Evolutionary conservation across 2,888 invertebrate genomes (phyloP), one percentile per base, ranked within the genome.

Genomic region (Galerucella pusilla): DNA sequence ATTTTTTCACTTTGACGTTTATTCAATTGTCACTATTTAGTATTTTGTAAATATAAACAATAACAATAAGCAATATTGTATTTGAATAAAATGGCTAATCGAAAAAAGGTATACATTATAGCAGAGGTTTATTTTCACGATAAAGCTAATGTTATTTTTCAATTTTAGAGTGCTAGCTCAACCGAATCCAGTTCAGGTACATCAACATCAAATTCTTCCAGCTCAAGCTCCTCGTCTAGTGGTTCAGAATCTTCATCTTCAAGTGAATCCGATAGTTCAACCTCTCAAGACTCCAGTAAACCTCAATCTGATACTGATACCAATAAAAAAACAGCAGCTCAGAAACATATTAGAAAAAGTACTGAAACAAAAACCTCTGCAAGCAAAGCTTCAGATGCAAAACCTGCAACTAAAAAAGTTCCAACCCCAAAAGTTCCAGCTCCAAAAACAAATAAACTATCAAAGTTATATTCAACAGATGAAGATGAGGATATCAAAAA

Each of bases 181-280:
- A 85, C 87, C 16, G 92, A 92, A 80, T 91, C 91, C 75, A 91
- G 91, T 81, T 92, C 93, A 46, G 92, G 90, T 7, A 16, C 57
- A 20, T 91, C 92, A 11, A 89, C 91, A 4, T 93, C 94, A 0
- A 94, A 92, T 80, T 93, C 91, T 82, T 90, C 91, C 0, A 89
- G 92, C 0, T 93, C 93, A 81, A 93, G 91, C 57, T 92, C 92
- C 75, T 92, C 92, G 0, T 91, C 93, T 0, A 92, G 92, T 76
- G 92, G 91, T 72, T 93, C 93, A 0, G 94, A 91, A 59, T 92
- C 93, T 4, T 93, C 91, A 0, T 92, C 91, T 2, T 91, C 92
- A 57, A 93, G 92, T 81, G 94, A 94, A 80, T 91, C 92, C 0
- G 94, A 94, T 78, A 92, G 94, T 0, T 92, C 93, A 0, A 89